These are phyloP conservation scores for Caenorhabditis zanzibari DNA, from an alignment of 2,888 invertebrate species.

Conservation along the genomic window DNA sequence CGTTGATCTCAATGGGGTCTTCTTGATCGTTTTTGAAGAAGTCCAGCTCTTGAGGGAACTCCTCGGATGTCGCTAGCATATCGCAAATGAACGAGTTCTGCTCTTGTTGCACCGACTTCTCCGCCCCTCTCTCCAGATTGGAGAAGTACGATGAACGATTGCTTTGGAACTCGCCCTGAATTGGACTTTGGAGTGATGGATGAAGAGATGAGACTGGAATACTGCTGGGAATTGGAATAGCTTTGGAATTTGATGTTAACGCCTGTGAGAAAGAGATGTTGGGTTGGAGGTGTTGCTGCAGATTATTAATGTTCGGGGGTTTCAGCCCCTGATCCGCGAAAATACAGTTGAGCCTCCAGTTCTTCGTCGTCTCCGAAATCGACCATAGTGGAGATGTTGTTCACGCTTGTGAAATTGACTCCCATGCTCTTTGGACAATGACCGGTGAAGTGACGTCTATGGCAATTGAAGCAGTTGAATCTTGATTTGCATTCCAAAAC, in stretches of 20 bases:
- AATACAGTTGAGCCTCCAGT: not conserved
- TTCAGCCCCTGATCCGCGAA: slow-evolving; percentile 13
- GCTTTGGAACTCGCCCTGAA: too few species aligned
- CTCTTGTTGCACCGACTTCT: not conserved
- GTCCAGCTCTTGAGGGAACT: not conserved
- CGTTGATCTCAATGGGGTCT: not conserved
- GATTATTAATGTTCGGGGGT: not conserved
- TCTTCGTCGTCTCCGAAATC: slow-evolving; percentile 3
- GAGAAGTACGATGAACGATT: too few species aligned
- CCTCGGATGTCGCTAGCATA: not conserved
- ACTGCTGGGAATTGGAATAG: too few species aligned
- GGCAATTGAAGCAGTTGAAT: slow-evolving; percentile 16
- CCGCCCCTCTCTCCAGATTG: too few species aligned
- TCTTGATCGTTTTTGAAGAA: not conserved
- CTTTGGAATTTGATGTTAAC: too few species aligned
- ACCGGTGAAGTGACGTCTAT: not conserved
- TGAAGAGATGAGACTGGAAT: too few species aligned
- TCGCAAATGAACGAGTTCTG: not conserved
- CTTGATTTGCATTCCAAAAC: not conserved
- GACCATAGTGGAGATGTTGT: not conserved
- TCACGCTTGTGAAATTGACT: too few species aligned
- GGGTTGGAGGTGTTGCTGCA: too few species aligned
- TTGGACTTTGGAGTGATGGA: too few species aligned
- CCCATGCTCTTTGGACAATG: not conserved
- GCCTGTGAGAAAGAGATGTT: too few species aligned